phyloP scores from a whole-genome alignment of 1,140 invertebrate genomes.

The Cydia fagiglandana region DNA sequence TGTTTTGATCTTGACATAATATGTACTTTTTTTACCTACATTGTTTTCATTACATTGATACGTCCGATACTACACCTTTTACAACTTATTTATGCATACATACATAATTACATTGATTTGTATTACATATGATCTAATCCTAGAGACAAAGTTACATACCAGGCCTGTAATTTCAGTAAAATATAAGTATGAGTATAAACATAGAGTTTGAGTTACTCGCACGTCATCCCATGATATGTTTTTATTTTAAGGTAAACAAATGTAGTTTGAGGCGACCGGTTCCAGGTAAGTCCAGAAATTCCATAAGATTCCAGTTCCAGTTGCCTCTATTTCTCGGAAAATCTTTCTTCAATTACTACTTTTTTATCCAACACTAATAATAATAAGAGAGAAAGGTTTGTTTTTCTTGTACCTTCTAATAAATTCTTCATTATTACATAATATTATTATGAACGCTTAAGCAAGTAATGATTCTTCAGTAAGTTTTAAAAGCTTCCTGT shows the following conservation, averaged over 20 bases:
- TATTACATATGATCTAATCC: neutral
- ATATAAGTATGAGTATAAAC: too few relatives aligned
- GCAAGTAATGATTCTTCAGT: too few relatives aligned
- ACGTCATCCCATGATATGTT: neutral
- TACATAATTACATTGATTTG: neutral
- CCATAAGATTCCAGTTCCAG: neutral
- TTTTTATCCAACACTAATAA: conserved; percentile 1
- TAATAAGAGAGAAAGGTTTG: neutral
- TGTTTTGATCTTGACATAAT: too few relatives aligned
- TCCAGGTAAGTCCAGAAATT: conserved; percentile 20
- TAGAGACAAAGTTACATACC: neutral
- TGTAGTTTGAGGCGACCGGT: conserved; percentile 6
- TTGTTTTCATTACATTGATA: too few relatives aligned
- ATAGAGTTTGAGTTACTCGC: neutral
- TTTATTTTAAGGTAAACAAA: conserved; percentile 23
- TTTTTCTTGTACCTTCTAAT: neutral
- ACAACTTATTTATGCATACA: too few relatives aligned
- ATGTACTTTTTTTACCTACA: too few relatives aligned
- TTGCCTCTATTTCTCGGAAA: neutral
- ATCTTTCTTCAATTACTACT: neutral
- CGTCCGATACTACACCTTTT: too few relatives aligned
- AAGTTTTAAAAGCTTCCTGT: too few relatives aligned
- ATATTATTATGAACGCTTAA: too few relatives aligned
- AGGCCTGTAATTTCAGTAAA: too few relatives aligned
- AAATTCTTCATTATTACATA: too few relatives aligned